Evolutionary conservation across 2,888 invertebrate species (phyloP).

Genomic region (Halictus ligatus): DNA sequence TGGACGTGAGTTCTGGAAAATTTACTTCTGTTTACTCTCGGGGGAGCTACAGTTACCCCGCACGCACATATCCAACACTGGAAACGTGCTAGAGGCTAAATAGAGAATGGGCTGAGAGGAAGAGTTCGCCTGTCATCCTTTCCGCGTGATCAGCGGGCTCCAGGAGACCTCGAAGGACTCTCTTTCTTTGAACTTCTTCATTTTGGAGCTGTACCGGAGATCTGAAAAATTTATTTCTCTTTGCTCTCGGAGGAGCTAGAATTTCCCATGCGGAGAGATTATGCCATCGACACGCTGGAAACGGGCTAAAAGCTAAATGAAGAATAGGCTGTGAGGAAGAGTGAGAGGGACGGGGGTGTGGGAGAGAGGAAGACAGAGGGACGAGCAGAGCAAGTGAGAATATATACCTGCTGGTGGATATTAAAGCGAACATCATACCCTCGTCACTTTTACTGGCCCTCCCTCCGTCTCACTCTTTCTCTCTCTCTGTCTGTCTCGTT

Average conservation of each 20-base stretch:
- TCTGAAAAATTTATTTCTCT: slow-evolving; percentile 62
- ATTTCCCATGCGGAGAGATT: slow-evolving; percentile 58
- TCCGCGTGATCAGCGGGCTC: too few species aligned
- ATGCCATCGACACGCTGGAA: slow-evolving; percentile 44
- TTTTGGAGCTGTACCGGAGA: background rate
- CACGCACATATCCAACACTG: background rate
- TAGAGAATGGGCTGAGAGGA: slow-evolving; percentile 29
- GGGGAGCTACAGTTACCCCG: slow-evolving; percentile 41
- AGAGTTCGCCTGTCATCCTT: background rate
- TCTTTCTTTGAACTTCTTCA: background rate
- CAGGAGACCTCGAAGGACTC: too few species aligned
- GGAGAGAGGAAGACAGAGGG: slow-evolving; percentile 27
- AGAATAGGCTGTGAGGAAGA: slow-evolving; percentile 31
- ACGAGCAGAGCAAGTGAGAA: slow-evolving; percentile 71
- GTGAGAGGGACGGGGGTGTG: slow-evolving; percentile 32
- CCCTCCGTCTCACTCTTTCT: slow-evolving; percentile 67
- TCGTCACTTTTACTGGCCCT: slow-evolving; percentile 81
- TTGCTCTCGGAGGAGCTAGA: slow-evolving; percentile 43
- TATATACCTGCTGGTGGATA: slow-evolving; percentile 83
- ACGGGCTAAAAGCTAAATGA: slow-evolving; percentile 35
- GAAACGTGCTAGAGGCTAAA: slow-evolving; percentile 37
- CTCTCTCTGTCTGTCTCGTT: slow-evolving; percentile 65
- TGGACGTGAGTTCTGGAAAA: slow-evolving; percentile 51
- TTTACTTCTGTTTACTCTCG: slow-evolving; percentile 50
- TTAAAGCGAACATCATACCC: slow-evolving; percentile 84